Evolutionary conservation across 2,888 invertebrate species (phyloP), one percentile per base, ranked within the genome.

Genomic region (Coleophora flavipennella): DNA sequence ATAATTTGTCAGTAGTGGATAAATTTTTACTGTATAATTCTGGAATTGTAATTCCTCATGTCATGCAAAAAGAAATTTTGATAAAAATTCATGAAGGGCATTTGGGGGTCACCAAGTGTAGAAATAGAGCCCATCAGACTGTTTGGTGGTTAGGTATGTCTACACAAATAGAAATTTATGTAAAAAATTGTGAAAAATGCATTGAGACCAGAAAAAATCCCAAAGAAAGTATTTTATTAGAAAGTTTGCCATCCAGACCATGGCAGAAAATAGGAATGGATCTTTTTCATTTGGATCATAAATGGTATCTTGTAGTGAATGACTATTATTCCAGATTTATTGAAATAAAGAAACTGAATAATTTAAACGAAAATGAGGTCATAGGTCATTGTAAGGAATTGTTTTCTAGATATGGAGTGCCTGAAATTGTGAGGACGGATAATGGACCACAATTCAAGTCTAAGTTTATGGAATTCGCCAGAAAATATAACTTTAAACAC

Each of bases 261-360:
- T 41, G 44, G 41, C 40, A 43, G 12, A 40, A 43, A 35, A 13
- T 40, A 6, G 43, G 39, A 6, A 33, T 41, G 25, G 40, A 41
- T 36, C 31, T 40, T 13, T 41, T 44, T 41, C 33, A 44, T 13
- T 36, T 11, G 8, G 14, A 36, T 20, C 31, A 26, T 11, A n/a
- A 8, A 9, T 41, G 40, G 40, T 41, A 38, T 27, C 1, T 44
- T 3, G 39, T 43, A n/a, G 33, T 40, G 11, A 35, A 38, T 7
- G 43, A 43, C 14, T 43, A 43, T 38, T 40, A 38, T 32, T 43
- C 43, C 9, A 38, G 43, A 31, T 43, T 14, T 33, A n/a, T 43
- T 13, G 43, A 40, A 26, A 25, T 43, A 26, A 13, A 25, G 9
- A 35, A 10, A 36, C 20, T 41, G 25, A 37, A 7, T 20, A 12